Evolutionary conservation across 2,113 vertebrate genomes (phyloP).

Genomic region (Irena cyanogastra): DNA sequence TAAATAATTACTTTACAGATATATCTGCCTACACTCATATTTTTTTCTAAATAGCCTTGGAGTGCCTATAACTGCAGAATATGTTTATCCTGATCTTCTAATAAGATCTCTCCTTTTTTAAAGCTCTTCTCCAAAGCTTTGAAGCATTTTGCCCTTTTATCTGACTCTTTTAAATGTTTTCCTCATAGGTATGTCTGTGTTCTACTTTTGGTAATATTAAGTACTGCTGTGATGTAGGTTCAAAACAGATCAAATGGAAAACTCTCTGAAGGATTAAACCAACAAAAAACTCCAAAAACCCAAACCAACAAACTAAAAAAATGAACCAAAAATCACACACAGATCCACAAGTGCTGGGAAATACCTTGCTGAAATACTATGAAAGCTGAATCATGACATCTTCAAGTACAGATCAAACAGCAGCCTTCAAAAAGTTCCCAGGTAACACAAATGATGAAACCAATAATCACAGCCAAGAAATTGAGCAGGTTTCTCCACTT

Average conservation of each 20-base stretch:
- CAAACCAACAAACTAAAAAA: not conserved
- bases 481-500: not conserved
- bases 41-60: not conserved
- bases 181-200: not conserved
- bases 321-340: not conserved
- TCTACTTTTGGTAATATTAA: not conserved
- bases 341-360: not conserved
- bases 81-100: not conserved
- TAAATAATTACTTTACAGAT: not conserved
- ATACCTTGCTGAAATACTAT: not conserved
- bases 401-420: not conserved
- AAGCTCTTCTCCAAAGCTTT: not conserved
- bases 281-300: not conserved
- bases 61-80: not conserved
- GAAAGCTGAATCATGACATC: not conserved
- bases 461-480: not conserved
- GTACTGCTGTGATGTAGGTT: not conserved
- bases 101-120: not conserved
- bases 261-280: not conserved
- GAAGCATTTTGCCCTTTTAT: not conserved
- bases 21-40: not conserved
- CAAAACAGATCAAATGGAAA: not conserved
- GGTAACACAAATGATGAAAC: not conserved
- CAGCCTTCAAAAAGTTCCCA: not conserved
- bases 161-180: not conserved